Percentiles rank a stretch among this genome's conserved stretches.
Evolutionary conservation across 1,140 invertebrate species (phyloP).

Genomic region (Pseudomyrmex concolor): DNA sequence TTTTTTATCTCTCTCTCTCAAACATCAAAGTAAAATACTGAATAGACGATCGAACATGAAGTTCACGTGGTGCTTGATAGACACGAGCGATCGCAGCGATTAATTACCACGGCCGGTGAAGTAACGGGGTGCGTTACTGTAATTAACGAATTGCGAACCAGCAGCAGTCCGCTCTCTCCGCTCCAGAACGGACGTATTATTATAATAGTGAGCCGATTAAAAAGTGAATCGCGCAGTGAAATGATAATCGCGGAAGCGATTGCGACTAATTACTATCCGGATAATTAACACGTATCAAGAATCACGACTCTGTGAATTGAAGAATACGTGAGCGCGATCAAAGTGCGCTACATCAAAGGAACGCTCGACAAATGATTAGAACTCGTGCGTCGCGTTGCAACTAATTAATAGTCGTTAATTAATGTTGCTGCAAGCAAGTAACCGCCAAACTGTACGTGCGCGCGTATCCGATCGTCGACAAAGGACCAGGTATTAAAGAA

Average conservation of each 20-base stretch:
- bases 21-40: conserved; percentile 9
- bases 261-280: conserved; percentile 41
- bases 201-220: not conserved
- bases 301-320: conserved; percentile 36
- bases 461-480: not conserved
- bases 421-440: not conserved
- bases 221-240: conserved; percentile 10
- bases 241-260: conserved; percentile 33
- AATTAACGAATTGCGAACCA: conserved; percentile 36
- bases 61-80: not conserved
- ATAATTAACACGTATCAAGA: conserved; percentile 43
- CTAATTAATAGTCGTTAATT: conserved; percentile 53
- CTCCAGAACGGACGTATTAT: conserved; percentile 12
- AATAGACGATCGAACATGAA: conserved; percentile 12
- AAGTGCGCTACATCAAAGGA: conserved; percentile 45
- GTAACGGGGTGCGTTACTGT: conserved; percentile 5
- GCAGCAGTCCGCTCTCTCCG: not conserved
- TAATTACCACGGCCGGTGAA: not conserved
- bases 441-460: not conserved
- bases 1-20: conserved; percentile 27
- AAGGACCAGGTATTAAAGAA: conserved; percentile 1
- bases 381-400: conserved; percentile 19
- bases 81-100: conserved; percentile 4
- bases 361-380: conserved; percentile 47
- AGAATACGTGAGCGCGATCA: conserved; percentile 40